Evolutionary conservation across 2,888 invertebrate genomes (phyloP).

Genomic region (Pandemis cinnamomeana): DNA sequence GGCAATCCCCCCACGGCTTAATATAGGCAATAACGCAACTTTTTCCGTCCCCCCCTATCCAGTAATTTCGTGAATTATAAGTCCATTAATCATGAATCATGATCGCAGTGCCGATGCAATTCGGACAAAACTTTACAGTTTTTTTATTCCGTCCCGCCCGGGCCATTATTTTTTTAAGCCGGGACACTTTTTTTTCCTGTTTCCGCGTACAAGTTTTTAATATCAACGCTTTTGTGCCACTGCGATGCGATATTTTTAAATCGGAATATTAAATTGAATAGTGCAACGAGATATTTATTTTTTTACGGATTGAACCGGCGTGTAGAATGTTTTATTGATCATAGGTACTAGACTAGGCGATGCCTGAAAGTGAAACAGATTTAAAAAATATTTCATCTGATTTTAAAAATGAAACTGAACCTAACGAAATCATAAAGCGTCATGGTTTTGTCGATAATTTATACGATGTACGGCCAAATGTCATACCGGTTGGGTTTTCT

Average conservation of each 20-base stretch:
- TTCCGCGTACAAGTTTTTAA: slow-evolving; percentile 24
- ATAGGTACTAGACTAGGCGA: not conserved
- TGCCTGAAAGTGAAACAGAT: no score
- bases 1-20: slow-evolving; percentile 57
- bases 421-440: no score
- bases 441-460: no score
- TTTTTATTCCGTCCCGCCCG: slow-evolving; percentile 46
- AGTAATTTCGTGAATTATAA: slow-evolving; percentile 72
- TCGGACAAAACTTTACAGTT: slow-evolving; percentile 51
- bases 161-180: slow-evolving; percentile 37
- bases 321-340: not conserved
- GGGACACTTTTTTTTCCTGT: slow-evolving; percentile 17
- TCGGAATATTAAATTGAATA: not conserved
- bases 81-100: slow-evolving; percentile 75
- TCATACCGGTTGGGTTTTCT: not conserved
- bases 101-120: slow-evolving; percentile 58
- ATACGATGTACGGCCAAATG: no score
- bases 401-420: no score
- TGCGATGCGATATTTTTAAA: not conserved
- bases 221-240: slow-evolving; percentile 18
- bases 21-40: slow-evolving; percentile 75
- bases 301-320: slow-evolving; percentile 8
- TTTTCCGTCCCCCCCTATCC: slow-evolving; percentile 56
- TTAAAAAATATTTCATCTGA: no score
- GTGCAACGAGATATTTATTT: slow-evolving; percentile 10